Percentiles rank a stretch among this genome's conserved stretches.
phyloP scores from a whole-genome alignment of 2,113 vertebrate genomes.

The Sander lucioperca region DNA sequence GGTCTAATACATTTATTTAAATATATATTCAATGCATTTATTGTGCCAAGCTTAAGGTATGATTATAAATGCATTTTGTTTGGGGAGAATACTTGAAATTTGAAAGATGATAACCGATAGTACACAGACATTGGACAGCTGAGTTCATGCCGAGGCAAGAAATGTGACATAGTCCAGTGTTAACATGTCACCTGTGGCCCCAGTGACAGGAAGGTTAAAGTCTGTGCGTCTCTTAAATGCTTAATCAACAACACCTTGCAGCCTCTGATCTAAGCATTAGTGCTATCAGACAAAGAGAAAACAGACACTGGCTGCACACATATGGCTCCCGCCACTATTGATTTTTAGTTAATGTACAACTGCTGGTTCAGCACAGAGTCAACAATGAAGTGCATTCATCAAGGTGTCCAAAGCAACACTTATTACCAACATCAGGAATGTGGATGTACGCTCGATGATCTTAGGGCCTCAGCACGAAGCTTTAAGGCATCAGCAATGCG shows the following conservation, averaged over 20 bases:
- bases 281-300: conserved; percentile 46
- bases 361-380: conserved; percentile 51
- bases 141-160: neutral
- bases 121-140: neutral
- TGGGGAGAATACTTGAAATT: neutral
- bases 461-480: neutral
- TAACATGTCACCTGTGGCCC: conserved; percentile 15
- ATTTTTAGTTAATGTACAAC: conserved; percentile 80
- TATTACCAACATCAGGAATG: conserved; percentile 39
- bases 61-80: neutral
- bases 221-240: conserved; percentile 31
- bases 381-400: conserved; percentile 74
- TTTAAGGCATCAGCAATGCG: neutral
- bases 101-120: neutral
- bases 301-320: conserved; percentile 43
- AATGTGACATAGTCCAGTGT: neutral
- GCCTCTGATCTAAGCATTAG: conserved; percentile 41
- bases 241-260: conserved; percentile 54
- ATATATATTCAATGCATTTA: neutral
- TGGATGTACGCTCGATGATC: neutral
- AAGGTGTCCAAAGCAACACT: conserved; percentile 37
- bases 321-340: conserved; percentile 66
- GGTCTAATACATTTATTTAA: neutral
- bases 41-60: neutral
- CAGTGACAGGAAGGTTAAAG: conserved; percentile 28